Evolutionary conservation across 2,797 vertebrate species (phyloP).

Genomic region (Sebastes cheni): DNA sequence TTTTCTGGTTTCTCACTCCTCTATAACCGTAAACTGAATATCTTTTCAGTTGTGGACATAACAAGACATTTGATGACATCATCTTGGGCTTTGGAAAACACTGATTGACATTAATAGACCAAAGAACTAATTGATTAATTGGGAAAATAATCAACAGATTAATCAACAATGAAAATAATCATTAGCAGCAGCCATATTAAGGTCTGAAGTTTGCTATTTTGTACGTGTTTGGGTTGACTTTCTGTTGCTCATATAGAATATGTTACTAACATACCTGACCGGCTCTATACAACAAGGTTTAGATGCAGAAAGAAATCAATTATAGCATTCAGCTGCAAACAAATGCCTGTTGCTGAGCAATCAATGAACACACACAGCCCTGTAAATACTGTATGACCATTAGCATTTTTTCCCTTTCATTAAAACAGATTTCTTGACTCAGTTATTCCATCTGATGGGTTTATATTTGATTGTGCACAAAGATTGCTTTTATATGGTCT

Average conservation of each 20-base stretch:
- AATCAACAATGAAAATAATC: too few species aligned
- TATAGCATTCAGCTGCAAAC: background rate
- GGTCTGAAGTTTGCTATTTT: background rate
- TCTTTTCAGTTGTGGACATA: too few species aligned
- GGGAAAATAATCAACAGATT: too few species aligned
- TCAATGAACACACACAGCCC: background rate
- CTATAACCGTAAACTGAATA: too few species aligned
- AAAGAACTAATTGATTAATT: too few species aligned
- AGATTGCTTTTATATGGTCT: background rate
- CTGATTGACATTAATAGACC: too few species aligned
- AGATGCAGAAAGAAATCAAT: background rate
- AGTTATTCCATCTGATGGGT: background rate
- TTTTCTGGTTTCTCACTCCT: too few species aligned
- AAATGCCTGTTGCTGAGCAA: background rate
- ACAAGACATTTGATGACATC: too few species aligned
- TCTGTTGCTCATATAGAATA: background rate
- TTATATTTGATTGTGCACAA: conserved; percentile 4
- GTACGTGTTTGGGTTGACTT: background rate
- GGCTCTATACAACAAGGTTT: background rate
- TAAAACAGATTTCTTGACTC: background rate
- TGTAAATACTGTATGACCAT: background rate
- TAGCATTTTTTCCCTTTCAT: background rate
- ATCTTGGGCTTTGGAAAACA: too few species aligned
- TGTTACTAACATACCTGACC: background rate
- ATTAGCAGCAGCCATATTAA: background rate